phyloP scores from a whole-genome alignment of 2,113 vertebrate species.

The Malurus melanocephalus region DNA sequence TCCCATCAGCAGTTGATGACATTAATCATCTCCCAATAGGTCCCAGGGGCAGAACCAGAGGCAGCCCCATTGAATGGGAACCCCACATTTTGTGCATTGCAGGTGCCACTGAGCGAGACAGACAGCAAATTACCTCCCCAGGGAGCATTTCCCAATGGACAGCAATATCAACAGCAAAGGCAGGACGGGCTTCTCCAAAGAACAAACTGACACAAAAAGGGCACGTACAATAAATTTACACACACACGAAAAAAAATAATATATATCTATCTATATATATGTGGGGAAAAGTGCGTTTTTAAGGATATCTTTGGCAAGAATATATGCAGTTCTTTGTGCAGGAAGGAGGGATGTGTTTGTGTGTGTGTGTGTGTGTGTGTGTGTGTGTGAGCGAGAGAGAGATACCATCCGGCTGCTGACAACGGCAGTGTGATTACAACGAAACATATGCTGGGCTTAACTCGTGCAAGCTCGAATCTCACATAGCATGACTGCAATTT shows the following conservation, averaged over 20 bases:
- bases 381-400: constrained; percentile 14
- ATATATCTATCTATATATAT: constrained; percentile 34
- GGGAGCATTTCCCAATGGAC: background rate
- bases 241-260: background rate
- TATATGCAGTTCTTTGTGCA: constrained; percentile 66
- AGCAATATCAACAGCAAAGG: constrained; percentile 40
- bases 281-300: constrained; percentile 73
- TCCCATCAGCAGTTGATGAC: background rate
- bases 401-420: constrained; percentile 56
- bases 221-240: constrained; percentile 49
- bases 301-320: constrained; percentile 80
- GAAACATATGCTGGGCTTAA: constrained; percentile 45
- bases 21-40: background rate
- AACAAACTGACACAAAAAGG: constrained; percentile 10
- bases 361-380: background rate
- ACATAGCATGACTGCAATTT: constrained; percentile 33
- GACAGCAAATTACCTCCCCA: background rate
- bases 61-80: background rate
- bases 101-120: background rate
- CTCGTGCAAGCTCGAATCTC: constrained; percentile 22
- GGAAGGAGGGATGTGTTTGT: constrained; percentile 38
- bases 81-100: background rate
- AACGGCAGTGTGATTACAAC: constrained; percentile 52
- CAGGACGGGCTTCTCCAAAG: background rate
- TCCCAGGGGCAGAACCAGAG: background rate